Conservation (phyloP, 1,140 invertebrate species). For the Cepaea nemoralis region DNA sequence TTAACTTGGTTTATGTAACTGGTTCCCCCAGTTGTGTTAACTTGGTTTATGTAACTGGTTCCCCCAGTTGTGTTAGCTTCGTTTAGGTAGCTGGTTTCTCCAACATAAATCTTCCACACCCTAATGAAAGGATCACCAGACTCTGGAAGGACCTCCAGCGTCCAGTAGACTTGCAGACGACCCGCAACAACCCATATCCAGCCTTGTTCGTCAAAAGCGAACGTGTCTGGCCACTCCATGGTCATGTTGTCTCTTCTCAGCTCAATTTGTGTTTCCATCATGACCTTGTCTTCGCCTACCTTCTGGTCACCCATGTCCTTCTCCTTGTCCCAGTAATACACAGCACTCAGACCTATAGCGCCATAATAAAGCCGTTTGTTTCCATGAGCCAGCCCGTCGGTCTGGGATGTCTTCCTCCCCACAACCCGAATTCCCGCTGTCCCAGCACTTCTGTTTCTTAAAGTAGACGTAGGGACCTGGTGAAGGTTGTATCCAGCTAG, state of each 20-base stretch:
- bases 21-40: no score
- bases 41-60: no score
- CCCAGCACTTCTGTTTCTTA: slow-evolving; percentile 20
- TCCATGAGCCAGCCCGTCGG: slow-evolving; percentile 49
- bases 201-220: slow-evolving; percentile 9
- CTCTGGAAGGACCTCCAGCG: background rate
- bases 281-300: background rate
- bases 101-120: slow-evolving; percentile 2
- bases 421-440: background rate
- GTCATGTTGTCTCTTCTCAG: background rate
- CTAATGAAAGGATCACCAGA: background rate
- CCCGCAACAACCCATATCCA: slow-evolving; percentile 26
- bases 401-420: slow-evolving; percentile 41
- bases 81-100: background rate
- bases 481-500: slow-evolving; percentile 41
- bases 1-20: no score
- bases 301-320: background rate
- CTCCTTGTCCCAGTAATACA: slow-evolving; percentile 35
- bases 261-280: background rate
- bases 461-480: slow-evolving; percentile 38
- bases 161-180: background rate
- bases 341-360: slow-evolving; percentile 36
- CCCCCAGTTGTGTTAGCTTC: background rate
- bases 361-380: slow-evolving; percentile 48
- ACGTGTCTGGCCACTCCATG: slow-evolving; percentile 26